Percentiles rank a stretch among this genome's conserved stretches.
These are phyloP conservation scores for Oscheius sp. DNA, from an alignment of 2,888 invertebrate species.

Conservation along the genomic window DNA sequence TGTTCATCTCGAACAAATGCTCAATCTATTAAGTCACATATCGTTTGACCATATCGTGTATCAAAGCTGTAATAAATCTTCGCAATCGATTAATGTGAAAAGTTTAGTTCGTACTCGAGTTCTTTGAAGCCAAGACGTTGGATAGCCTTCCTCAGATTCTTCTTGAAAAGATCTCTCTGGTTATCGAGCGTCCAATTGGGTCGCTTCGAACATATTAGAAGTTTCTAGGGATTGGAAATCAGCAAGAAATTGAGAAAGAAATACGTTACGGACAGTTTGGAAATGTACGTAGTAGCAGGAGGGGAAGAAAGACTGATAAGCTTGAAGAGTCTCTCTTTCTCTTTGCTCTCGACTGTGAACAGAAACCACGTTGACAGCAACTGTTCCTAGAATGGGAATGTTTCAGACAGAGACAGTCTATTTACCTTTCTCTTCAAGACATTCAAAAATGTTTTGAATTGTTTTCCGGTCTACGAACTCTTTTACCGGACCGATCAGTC, in stretches of 20 bases:
- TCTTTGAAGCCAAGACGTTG: conserved; percentile 10
- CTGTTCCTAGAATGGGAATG: background rate
- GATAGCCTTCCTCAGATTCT: background rate
- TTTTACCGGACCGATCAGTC: conserved; percentile 15
- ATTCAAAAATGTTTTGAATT: background rate
- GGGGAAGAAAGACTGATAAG: background rate
- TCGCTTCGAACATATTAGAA: conserved; percentile 3
- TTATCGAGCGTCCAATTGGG: background rate
- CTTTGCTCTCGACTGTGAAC: conserved; percentile 3
- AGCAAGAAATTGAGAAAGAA: background rate
- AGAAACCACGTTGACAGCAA: conserved; percentile 4
- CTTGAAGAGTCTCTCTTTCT: background rate
- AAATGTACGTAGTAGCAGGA: background rate
- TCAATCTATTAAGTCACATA: no score
- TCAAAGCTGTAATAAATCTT: background rate
- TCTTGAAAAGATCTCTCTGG: background rate
- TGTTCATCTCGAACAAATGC: no score
- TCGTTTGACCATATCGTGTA: no score
- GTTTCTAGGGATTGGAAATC: background rate
- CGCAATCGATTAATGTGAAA: no score
- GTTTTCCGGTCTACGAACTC: background rate
- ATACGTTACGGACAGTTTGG: background rate
- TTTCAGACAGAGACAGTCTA: no score
- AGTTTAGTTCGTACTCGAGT: background rate
- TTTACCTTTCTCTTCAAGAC: background rate